Evolutionary conservation across 2,888 invertebrate species (phyloP), one percentile per base, ranked within the genome.

Genomic region (Tuberolachnus salignus): DNA sequence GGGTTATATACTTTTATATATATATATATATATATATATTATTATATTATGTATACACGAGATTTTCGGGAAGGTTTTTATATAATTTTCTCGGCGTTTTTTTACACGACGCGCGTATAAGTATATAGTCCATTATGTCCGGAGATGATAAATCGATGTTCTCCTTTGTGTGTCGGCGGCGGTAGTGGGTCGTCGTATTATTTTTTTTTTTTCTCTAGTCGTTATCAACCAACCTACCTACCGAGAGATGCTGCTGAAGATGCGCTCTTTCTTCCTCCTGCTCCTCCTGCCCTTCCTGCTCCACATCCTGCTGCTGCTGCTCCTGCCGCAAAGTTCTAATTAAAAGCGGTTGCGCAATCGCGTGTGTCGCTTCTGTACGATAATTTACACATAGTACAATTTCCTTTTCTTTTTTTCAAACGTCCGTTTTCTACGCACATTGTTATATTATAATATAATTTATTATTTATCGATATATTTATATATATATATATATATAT

Each of bases 61-160:
- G 14, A 34, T 42, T 34, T 6, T 34, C 34, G 34, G 6, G 34
- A 6, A 4, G 34, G 3, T 34, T 34, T 34, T 34, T 34, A 34
- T 34, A 34, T 34, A 34, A 4, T 34, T 34, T 34, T 34, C 6
- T 34, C 34, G 34, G 34, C 34, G 34, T 34, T 34, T 34, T 4
- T 34, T 34, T 34, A 34, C 34, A 34, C 34, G 34, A 34, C 49
- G 21, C 44, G 46, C 59, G 69, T 44, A 53, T 67, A 67, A 75
- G 75, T 34, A 34, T 34, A 34, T 75, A 75, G 78, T 69, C 78
- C 78, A 69, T 78, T 78, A 75, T 53, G 69, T 78, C 69, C 1
- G 34, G n/a, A 67, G 59, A 78, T 78, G 78, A 78, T 78, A 78
- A 78, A 78, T 78, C 67, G 67, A 69, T 49, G 78, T 69, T 69